Evolutionary conservation across 2,797 vertebrate species (phyloP), one percentile per base, ranked within the genome.

Genomic region (Pangasius krempfi): DNA sequence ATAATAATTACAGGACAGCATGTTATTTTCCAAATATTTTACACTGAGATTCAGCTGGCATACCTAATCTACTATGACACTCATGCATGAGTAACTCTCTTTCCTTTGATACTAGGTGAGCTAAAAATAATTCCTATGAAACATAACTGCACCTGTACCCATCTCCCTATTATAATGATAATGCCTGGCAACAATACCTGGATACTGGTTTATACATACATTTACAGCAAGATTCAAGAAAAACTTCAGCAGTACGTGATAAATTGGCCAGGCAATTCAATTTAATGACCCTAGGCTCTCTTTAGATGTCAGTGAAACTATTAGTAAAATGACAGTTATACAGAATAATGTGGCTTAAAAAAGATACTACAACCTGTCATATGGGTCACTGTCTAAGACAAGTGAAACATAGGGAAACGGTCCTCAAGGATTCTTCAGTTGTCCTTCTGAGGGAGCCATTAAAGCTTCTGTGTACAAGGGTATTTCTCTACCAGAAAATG

Each of bases 61-160:
- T 82, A 73, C 54, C 72, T 92, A 64, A 91, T 92, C 89, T 91
- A 68, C 84, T 60, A 52, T 68, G 56, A 78, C 85, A 88, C 85
- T 88, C 79, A 58, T 89, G 89, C 52, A 44, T 86, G 50, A 70
- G 62, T 86, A 88, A 87, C 78, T 85, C 56, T 78, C 62, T 89
- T 86, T 89, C 58, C 68, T 89, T 86, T 91, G 87, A 91, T 89
- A 87, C 88, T 76, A 40, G 13, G 16, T 40, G 76, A 73, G 64
- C 88, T 89, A 90, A 90, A 90, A 88, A 90, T 89, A 88, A 84
- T 66, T 73, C 56, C 75, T 84, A 82, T 83, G 50, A 75, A 66
- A 80, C 56, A 75, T 72, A 86, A 75, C 44, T 58, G 89, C 88
- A 86, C 64, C 83, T 89, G 70, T 80, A 82, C 60, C 52, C n/a